Percentiles rank a stretch among this genome's conserved stretches.
Evolutionary conservation across 2,113 vertebrate species (phyloP).

Genomic region (Phalacrocorax pelagicus): DNA sequence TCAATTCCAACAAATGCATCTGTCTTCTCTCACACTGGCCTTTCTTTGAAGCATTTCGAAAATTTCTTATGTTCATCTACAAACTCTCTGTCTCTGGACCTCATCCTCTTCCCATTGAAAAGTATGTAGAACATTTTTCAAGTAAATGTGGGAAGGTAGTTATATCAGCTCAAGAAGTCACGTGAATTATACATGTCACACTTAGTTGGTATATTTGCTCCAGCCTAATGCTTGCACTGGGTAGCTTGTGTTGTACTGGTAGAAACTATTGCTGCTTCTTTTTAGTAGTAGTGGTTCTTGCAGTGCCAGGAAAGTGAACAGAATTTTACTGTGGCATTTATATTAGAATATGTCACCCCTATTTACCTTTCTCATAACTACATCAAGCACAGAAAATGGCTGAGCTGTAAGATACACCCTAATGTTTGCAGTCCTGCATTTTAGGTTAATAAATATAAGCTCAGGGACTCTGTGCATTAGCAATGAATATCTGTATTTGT

Average conservation of each 20-base stretch:
- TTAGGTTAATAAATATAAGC: neutral
- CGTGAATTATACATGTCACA: neutral
- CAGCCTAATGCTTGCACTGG: neutral
- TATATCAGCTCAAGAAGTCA: neutral
- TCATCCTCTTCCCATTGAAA: conserved; percentile 97
- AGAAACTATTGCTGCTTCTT: neutral
- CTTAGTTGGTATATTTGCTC: neutral
- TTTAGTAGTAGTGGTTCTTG: neutral
- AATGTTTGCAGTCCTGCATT: neutral
- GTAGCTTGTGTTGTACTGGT: neutral
- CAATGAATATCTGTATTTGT: neutral
- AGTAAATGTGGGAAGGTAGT: neutral
- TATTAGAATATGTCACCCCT: neutral
- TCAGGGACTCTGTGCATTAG: neutral
- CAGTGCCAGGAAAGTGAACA: neutral
- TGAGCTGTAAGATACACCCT: neutral
- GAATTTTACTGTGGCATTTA: neutral
- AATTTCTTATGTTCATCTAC: conserved; percentile 97
- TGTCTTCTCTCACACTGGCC: conserved; percentile 98
- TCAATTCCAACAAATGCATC: conserved; percentile 97
- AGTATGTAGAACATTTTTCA: conserved; percentile 78
- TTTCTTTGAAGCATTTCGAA: conserved; percentile 94
- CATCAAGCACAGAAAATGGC: neutral
- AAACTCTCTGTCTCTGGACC: conserved; percentile 94
- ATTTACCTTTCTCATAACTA: neutral